Base-by-base conservation (phyloP, 2,113 vertebrate genomes). In the Lepus europaeus region DNA sequence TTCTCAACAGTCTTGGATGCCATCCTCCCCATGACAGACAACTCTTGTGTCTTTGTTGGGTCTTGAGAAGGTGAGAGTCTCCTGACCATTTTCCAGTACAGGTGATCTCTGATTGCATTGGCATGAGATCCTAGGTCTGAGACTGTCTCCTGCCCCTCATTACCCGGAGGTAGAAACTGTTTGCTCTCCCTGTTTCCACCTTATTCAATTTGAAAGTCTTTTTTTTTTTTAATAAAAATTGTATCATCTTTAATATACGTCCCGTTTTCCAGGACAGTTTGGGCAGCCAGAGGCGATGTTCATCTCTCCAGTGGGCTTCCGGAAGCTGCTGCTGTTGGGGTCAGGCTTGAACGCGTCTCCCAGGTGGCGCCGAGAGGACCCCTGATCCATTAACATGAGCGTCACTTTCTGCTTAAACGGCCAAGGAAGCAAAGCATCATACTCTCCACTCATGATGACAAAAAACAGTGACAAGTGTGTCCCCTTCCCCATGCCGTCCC, bases 201-300 rank as follows among this genome's bases (percentile, higher is more conserved):
- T 63, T 87, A 56, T 11, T 19, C 29, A 45, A 16, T 33, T 72
- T 23, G 6, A 20, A 68, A 12, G 12, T 14, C 20, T 23, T 61
- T 66, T n/a, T n/a, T n/a, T n/a, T n/a, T n/a, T 98, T 99, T 99
- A 98, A 99, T 99, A 98, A 99, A 99, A 98, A 99, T 99, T 98
- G 99, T 99, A 98, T 99, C 99, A 91, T 99, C 99, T 98, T 99
- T 99, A 98, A 99, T 99, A 98, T 99, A 99, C 76, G 99, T 99
- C 97, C 99, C 99, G 0, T 99, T 99, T 97, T 99, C 99, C 95
- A 99, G 98, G 93, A 99, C 98, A 29, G 99, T 99, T 92, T 99
- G 99, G 99, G 97, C 99, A 99, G 90, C 99, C 99, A 0, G 99
- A 99, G 0, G 99, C 99, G n/a, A 99, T 99, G 97, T 99, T 99